phyloP scores from a whole-genome alignment of 1,140 invertebrate genomes.

The Melanaphis sacchari region DNA sequence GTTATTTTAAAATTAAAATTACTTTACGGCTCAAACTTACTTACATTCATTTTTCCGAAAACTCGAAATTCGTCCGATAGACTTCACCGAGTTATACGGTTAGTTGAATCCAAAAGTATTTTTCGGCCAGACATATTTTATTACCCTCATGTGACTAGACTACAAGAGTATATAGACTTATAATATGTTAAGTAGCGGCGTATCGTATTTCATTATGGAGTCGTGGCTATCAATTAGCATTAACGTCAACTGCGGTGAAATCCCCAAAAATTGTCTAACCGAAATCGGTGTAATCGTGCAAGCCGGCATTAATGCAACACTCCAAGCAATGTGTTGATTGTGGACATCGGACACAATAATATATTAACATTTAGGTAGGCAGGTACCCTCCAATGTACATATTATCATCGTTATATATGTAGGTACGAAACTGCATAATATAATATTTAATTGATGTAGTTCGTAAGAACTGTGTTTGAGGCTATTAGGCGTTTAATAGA shows the following conservation, averaged over 20 bases:
- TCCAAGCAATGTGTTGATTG: not conserved
- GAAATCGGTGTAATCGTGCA: constrained; percentile 45
- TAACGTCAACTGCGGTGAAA: constrained; percentile 50
- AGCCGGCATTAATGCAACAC: constrained; percentile 8
- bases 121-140: constrained; percentile 50
- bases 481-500: constrained; percentile 13
- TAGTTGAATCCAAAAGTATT: constrained; percentile 49
- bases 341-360: not conserved
- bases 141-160: constrained; percentile 14
- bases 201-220: constrained; percentile 49
- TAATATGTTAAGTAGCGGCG: constrained; percentile 52
- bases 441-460: constrained; percentile 34
- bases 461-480: not conserved
- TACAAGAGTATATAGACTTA: constrained; percentile 18
- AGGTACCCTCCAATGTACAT: not conserved
- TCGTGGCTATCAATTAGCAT: constrained; percentile 52
- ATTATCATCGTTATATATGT: not conserved
- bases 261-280: constrained; percentile 48
- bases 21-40: not conserved
- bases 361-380: not conserved
- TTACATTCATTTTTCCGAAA: not conserved
- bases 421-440: not conserved
- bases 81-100: constrained; percentile 43
- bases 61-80: constrained; percentile 36
- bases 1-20: not conserved